phyloP scores from a whole-genome alignment of 2,113 vertebrate genomes.

The Seriola quinqueradiata region DNA sequence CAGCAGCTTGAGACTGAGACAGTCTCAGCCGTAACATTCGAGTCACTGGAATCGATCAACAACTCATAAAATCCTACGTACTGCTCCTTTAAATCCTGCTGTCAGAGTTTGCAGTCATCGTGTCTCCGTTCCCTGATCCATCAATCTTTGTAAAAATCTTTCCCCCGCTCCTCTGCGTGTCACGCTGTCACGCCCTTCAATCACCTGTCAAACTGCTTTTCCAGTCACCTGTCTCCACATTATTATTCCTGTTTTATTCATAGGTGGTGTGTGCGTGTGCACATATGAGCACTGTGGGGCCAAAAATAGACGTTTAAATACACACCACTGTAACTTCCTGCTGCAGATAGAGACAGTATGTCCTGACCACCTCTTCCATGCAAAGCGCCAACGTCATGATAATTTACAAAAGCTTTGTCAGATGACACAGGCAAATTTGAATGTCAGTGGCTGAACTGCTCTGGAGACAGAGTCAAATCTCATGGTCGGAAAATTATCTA shows the following conservation, averaged over 20 bases:
- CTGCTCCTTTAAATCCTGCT: conserved; percentile 16
- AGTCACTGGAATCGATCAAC: not conserved
- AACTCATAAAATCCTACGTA: not conserved
- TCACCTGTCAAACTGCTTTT: conserved; percentile 45
- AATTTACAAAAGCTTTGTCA: conserved; percentile 19
- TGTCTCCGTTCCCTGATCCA: not conserved
- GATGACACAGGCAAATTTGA: conserved; percentile 2
- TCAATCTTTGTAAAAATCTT: conserved; percentile 8
- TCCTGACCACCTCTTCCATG: too few relatives aligned
- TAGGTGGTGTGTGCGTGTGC: not conserved
- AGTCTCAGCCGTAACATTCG: not conserved
- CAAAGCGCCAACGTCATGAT: not conserved
- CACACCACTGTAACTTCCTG: not conserved
- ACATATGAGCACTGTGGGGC: not conserved
- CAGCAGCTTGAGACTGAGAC: not conserved
- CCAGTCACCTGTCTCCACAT: not conserved
- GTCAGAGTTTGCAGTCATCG: conserved; percentile 12
- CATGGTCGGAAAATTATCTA: not conserved
- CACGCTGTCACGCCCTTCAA: conserved; percentile 19
- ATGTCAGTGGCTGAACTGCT: not conserved
- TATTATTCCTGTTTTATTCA: conserved; percentile 31
- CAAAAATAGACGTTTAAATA: conserved; percentile 19
- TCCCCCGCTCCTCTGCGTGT: conserved; percentile 10
- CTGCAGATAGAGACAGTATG: too few relatives aligned
- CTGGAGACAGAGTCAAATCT: conserved; percentile 19